Conservation (phyloP, 2,113 vertebrate species). For the Gallinago jamesoni region DNA sequence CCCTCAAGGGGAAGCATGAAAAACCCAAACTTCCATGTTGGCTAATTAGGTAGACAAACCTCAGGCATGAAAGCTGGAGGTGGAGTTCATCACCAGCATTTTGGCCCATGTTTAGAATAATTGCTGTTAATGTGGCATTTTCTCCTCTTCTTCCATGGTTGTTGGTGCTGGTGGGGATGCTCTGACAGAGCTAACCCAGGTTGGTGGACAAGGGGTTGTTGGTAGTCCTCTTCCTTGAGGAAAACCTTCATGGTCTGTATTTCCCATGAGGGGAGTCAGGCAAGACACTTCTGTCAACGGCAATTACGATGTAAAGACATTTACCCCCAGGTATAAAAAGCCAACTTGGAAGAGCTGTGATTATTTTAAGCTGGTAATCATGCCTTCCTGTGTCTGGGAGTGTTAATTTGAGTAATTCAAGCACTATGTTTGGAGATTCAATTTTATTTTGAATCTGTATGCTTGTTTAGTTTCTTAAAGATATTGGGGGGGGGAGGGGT, state of each 20-base stretch:
- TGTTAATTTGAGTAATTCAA: not conserved
- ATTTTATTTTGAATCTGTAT: not conserved
- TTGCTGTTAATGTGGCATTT: not conserved
- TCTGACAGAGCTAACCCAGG: not conserved
- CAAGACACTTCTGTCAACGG: accelerated
- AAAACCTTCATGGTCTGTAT: not conserved
- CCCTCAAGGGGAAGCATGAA: not conserved
- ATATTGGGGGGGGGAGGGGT: not conserved
- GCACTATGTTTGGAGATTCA: not conserved
- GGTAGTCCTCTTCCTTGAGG: not conserved
- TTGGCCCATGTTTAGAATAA: not conserved
- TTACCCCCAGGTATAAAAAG: not conserved
- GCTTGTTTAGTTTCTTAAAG: not conserved
- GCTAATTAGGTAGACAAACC: constrained; percentile 39
- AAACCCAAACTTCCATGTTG: not conserved
- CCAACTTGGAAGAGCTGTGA: not conserved
- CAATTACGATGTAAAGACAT: not conserved
- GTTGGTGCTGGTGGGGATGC: not conserved
- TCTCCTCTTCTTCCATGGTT: not conserved
- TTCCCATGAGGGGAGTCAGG: not conserved
- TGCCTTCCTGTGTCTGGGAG: not conserved
- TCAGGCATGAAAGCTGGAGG: constrained; percentile 13
- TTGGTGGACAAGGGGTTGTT: not conserved
- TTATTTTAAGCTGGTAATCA: not conserved
- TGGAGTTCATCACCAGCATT: not conserved